Percentiles rank a stretch among this genome's conserved stretches.
Conservation (phyloP, 2,888 invertebrate species). For the Augiades crinisus region DNA sequence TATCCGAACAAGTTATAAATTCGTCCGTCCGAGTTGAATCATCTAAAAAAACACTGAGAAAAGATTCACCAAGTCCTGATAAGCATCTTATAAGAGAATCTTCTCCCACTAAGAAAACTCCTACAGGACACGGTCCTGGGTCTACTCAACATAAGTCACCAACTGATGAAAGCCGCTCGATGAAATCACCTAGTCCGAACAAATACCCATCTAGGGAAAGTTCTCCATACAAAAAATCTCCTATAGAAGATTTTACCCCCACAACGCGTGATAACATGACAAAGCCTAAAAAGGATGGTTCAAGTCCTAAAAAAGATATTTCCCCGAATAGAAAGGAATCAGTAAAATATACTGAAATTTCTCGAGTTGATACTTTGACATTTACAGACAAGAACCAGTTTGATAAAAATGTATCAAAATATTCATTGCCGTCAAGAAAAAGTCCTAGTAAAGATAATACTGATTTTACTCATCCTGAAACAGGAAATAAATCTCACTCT, state of each 20-base stretch:
- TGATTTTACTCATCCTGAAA: slow-evolving; percentile 27
- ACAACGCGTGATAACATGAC: background rate
- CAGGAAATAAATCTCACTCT: slow-evolving; percentile 7
- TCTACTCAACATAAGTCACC: slow-evolving; percentile 6
- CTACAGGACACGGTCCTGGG: background rate
- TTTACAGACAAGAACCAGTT: too few relatives aligned
- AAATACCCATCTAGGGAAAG: slow-evolving; percentile 3
- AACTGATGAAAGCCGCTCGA: background rate
- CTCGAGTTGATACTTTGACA: too few relatives aligned
- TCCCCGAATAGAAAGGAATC: slow-evolving; percentile 37
- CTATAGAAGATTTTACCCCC: background rate
- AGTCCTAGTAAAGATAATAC: slow-evolving; percentile 37
- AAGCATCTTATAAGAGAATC: slow-evolving; percentile 1
- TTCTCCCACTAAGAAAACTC: slow-evolving; percentile 7
- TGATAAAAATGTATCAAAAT: too few relatives aligned
- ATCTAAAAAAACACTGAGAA: slow-evolving; percentile 1
- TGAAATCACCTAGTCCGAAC: slow-evolving; percentile 5
- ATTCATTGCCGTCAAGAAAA: slow-evolving; percentile 35
- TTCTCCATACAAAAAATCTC: slow-evolving; percentile 7
- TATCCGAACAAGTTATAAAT: slow-evolving; percentile 1
- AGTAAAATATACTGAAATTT: slow-evolving; percentile 34
- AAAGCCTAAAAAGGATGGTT: background rate
- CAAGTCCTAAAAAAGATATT: background rate
- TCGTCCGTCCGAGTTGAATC: background rate
- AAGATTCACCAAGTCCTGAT: slow-evolving; percentile 11